Conservation (phyloP, 2,797 vertebrate species). For the Spea hammondii region DNA sequence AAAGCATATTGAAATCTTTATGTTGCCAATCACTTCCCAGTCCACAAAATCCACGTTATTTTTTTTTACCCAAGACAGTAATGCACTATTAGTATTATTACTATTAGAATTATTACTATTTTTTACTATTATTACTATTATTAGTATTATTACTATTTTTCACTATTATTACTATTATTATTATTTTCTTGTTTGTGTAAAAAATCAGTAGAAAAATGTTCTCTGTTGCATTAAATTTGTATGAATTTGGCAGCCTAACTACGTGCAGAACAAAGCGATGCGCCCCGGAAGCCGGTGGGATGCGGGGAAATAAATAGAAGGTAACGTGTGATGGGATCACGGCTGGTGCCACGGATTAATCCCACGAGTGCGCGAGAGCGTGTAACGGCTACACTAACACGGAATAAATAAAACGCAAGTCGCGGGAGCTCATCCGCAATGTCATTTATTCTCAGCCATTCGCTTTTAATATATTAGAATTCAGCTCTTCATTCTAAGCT, state of each 20-base stretch:
- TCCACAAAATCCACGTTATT: background rate
- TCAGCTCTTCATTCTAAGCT: slow-evolving; percentile 2
- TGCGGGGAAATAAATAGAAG: background rate
- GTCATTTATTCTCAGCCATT: slow-evolving; percentile 35
- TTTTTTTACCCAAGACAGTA: background rate
- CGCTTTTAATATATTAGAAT: slow-evolving; percentile 37
- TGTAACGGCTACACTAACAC: slow-evolving; percentile 16
- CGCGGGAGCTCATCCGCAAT: slow-evolving; percentile 29
- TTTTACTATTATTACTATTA: too few species aligned
- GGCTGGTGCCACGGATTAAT: slow-evolving; percentile 12
- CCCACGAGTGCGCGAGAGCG: slow-evolving; percentile 9
- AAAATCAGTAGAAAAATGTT: background rate
- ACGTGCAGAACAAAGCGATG: slow-evolving; percentile 10
- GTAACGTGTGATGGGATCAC: background rate
- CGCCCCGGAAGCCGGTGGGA: background rate
- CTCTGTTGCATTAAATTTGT: slow-evolving; percentile 7
- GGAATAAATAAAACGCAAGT: slow-evolving; percentile 27
- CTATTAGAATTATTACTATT: too few species aligned
- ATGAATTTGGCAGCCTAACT: background rate
- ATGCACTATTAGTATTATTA: background rate
- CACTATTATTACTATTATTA: too few species aligned
- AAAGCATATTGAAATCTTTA: background rate
- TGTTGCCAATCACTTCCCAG: background rate
- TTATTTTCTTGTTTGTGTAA: background rate
- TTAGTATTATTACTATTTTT: background rate